Conservation (phyloP, 2,888 invertebrate genomes). For the Anoncus sp. region DNA sequence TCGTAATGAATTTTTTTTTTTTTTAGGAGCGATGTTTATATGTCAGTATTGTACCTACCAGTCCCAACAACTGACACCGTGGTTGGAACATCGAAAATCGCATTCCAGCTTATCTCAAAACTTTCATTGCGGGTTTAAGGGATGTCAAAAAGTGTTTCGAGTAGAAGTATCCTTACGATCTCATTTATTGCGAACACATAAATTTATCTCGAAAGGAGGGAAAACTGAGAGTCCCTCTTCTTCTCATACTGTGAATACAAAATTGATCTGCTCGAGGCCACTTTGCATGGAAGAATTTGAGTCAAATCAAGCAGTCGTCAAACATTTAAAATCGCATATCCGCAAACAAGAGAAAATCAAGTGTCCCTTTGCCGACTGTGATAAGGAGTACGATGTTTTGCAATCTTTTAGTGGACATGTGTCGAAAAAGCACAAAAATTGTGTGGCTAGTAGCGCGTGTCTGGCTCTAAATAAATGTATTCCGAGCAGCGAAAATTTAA, state of each 20-base stretch:
- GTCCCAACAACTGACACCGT: constrained; percentile 11
- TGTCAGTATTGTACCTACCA: constrained; percentile 22
- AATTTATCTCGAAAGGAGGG: not conserved
- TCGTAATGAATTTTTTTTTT: not conserved
- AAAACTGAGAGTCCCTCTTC: constrained; percentile 1
- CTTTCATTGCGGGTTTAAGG: constrained; percentile 17
- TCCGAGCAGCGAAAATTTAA: constrained; percentile 2
- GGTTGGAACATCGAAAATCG: constrained; percentile 31
- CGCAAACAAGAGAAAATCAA: constrained; percentile 29
- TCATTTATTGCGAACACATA: constrained; percentile 19
- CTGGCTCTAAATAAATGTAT: not conserved
- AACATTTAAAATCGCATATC: constrained; percentile 57
- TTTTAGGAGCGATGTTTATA: constrained; percentile 17
- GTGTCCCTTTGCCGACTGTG: constrained; percentile 49
- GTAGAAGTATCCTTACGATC: constrained; percentile 17
- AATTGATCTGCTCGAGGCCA: constrained; percentile 12
- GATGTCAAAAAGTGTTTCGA: constrained; percentile 18
- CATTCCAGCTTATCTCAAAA: constrained; percentile 18
- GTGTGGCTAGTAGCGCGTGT: not conserved
- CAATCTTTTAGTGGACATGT: constrained; percentile 61
- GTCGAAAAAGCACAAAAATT: constrained; percentile 48
- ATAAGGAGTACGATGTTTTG: constrained; percentile 49
- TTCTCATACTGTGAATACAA: not conserved
- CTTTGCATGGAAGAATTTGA: constrained; percentile 17
- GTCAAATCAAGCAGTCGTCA: not conserved